Conservation (phyloP, 2,888 invertebrate genomes). For the Agriotes lineatus region DNA sequence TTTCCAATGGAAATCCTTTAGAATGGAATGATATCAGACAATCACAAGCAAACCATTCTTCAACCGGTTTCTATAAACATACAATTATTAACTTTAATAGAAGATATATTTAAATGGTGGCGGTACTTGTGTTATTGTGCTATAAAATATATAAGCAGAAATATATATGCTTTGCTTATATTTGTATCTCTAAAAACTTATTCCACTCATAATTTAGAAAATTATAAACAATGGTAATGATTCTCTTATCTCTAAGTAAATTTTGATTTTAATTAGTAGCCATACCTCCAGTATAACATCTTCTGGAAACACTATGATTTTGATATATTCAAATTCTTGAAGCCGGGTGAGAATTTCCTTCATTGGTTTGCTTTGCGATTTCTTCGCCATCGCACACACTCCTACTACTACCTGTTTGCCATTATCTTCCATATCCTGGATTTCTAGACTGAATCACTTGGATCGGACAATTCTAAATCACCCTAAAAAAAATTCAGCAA, state of each 20-base stretch:
- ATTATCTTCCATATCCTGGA: constrained; percentile 69
- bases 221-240: no score
- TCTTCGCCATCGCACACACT: constrained; percentile 99
- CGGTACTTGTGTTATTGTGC: no score
- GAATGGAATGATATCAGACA: constrained; percentile 99
- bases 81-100: no score
- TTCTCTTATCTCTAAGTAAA: no score
- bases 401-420: constrained; percentile 96
- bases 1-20: constrained; percentile 97
- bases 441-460: constrained; percentile 66
- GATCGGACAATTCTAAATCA: constrained; percentile 82
- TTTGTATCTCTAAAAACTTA: no score
- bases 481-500: constrained; percentile 76
- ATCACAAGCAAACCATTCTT: constrained; percentile 98
- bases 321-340: constrained; percentile 96
- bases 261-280: no score
- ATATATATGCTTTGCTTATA: no score
- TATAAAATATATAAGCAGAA: no score
- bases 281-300: constrained; percentile 94
- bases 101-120: no score
- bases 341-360: constrained; percentile 96
- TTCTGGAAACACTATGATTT: constrained; percentile 95
- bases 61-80: constrained; percentile 88
- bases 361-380: constrained; percentile 99
- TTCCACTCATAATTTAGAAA: no score